A percentile compares a stretch with the other conserved stretches of the same genome.
phyloP scores from a whole-genome alignment of 2,888 invertebrate species.

The Meiosimyza platycephala region DNA sequence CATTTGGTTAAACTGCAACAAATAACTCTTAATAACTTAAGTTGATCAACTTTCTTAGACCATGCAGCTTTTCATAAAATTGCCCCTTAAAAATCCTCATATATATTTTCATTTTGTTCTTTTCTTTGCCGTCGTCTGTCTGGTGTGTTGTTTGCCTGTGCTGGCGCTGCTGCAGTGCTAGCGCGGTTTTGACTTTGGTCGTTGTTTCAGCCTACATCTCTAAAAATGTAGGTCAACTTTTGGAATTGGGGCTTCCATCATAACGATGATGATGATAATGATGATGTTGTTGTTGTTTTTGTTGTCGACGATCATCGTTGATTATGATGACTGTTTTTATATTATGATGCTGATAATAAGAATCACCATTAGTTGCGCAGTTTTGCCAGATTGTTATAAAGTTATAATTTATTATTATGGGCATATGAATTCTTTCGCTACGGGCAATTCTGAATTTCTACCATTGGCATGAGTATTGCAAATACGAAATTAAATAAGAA shows the following conservation, averaged over 20 bases:
- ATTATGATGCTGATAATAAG: constrained; percentile 14
- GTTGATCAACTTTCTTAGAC: too few relatives aligned
- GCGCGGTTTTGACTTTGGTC: background rate
- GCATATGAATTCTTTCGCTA: background rate
- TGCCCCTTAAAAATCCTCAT: too few relatives aligned
- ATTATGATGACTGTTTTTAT: too few relatives aligned
- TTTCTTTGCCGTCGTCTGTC: too few relatives aligned
- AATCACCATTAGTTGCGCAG: constrained; percentile 22
- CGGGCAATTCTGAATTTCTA: background rate
- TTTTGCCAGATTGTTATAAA: constrained; percentile 16
- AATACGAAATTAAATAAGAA: too few relatives aligned
- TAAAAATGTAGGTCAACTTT: constrained; percentile 20
- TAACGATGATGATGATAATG: constrained; percentile 18
- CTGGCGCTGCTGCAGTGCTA: background rate
- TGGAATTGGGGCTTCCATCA: constrained; percentile 27
- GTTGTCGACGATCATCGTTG: too few relatives aligned
- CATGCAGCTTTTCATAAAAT: too few relatives aligned
- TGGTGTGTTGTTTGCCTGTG: background rate
- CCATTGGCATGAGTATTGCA: too few relatives aligned
- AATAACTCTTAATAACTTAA: too few relatives aligned
- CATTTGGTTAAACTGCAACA: too few relatives aligned
- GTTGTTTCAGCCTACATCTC: constrained; percentile 10
- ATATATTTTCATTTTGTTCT: too few relatives aligned
- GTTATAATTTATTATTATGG: background rate
- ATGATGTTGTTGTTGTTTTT: background rate